phyloP scores from a whole-genome alignment of 2,888 invertebrate genomes.

The Rotaria sp. region DNA sequence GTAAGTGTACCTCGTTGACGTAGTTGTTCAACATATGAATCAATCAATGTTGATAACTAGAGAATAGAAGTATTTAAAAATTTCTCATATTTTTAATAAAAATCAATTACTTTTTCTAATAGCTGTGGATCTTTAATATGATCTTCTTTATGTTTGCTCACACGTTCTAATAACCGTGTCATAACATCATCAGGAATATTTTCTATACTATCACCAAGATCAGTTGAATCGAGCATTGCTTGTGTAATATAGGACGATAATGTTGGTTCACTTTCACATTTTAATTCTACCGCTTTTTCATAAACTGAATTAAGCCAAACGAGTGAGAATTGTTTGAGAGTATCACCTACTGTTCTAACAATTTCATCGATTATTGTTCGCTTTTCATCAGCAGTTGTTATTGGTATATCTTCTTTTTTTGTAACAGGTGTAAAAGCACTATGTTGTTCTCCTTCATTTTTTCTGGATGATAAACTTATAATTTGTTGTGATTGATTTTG shows the following conservation, averaged over 20 bases:
- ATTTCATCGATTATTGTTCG: background rate
- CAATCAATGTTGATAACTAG: background rate
- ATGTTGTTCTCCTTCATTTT: background rate
- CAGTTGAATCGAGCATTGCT: background rate
- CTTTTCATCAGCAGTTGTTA: background rate
- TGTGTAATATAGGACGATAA: background rate
- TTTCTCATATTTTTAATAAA: background rate
- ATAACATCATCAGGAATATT: background rate
- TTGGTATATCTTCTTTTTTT: background rate
- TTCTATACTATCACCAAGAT: background rate
- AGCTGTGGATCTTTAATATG: background rate
- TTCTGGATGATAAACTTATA: background rate
- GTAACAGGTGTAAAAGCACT: background rate
- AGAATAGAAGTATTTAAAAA: background rate
- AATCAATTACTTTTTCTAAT: background rate
- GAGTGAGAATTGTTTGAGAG: background rate
- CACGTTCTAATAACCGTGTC: background rate
- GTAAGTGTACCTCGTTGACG: background rate
- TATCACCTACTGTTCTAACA: background rate
- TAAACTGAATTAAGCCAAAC: background rate
- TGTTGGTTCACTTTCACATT: background rate
- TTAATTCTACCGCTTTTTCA: background rate
- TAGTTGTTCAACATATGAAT: background rate
- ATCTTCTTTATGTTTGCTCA: background rate
- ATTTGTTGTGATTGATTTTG: background rate